Percentiles rank a stretch among this genome's conserved stretches.
These are phyloP conservation scores for Rana temporaria DNA, from an alignment of 2,113 vertebrate species.

Conservation along the genomic window DNA sequence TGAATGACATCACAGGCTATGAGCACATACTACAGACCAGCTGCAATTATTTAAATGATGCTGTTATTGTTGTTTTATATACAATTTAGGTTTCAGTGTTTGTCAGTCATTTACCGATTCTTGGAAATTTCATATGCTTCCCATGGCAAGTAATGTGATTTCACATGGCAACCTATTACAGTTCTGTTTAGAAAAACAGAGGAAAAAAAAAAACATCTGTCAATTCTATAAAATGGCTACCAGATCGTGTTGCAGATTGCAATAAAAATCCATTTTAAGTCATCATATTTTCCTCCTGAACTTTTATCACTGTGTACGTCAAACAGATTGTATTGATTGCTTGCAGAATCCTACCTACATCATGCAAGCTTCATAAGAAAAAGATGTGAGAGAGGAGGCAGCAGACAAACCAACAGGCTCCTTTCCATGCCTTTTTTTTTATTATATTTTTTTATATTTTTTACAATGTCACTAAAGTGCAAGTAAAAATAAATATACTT, in stretches of 20 bases:
- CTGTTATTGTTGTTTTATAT: constrained; percentile 63
- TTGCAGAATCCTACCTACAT: constrained; percentile 44
- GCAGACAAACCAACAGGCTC: constrained; percentile 67
- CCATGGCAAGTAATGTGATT: constrained; percentile 23
- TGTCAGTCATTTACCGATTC: constrained; percentile 37
- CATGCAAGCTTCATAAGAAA: constrained; percentile 31
- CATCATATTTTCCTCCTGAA: constrained; percentile 43
- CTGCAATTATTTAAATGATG: constrained; percentile 77
- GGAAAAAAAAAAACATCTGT: constrained; percentile 19
- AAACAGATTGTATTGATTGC: constrained; percentile 37
- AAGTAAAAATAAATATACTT: constrained; percentile 75
- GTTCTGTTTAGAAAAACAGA: constrained; percentile 3
- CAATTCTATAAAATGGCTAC: constrained; percentile 23
- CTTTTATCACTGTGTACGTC: constrained; percentile 38
- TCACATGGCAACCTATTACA: constrained; percentile 29
- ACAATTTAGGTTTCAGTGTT: constrained; percentile 13
- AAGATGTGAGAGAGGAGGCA: constrained; percentile 39
- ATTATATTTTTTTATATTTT: constrained; percentile 68
- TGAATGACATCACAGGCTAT: constrained; percentile 79
- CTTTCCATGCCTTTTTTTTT: constrained; percentile 42
- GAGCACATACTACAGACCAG: constrained; percentile 75
- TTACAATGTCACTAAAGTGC: constrained; percentile 73
- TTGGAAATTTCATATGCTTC: constrained; percentile 28
- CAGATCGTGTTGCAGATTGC: constrained; percentile 18
- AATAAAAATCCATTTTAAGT: constrained; percentile 23